Conservation (phyloP, 2,113 vertebrate genomes). For the Sakesphorus luctuosus region DNA sequence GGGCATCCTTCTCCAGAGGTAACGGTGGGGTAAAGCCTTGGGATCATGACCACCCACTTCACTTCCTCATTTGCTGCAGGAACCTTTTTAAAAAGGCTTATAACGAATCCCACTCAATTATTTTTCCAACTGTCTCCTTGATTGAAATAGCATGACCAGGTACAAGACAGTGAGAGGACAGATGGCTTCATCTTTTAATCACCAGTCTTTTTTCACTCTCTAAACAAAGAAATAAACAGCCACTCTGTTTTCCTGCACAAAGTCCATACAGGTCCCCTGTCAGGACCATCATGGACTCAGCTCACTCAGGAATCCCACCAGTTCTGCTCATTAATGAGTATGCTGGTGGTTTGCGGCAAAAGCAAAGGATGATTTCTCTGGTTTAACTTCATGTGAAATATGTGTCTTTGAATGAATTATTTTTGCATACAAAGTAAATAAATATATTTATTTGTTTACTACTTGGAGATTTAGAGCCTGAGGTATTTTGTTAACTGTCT, state of each 20-base stretch:
- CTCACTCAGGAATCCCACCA: background rate
- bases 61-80: background rate
- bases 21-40: background rate
- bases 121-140: background rate
- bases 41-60: background rate
- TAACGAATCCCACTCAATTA: background rate
- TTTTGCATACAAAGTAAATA: background rate
- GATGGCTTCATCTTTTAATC: background rate
- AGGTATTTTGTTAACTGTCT: background rate
- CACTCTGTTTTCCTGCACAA: background rate
- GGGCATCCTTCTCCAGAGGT: background rate
- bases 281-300: background rate
- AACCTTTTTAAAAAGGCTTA: background rate
- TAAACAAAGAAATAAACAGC: background rate
- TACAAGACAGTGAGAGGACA: background rate
- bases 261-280: background rate
- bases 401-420: background rate
- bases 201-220: background rate
- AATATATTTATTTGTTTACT: background rate
- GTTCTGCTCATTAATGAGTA: background rate
- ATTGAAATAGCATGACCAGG: background rate
- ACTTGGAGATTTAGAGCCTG: background rate
- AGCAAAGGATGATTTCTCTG: background rate
- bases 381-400: background rate
- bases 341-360: background rate